Evolutionary conservation across 1,140 invertebrate genomes (phyloP), one percentile per base, ranked within the genome.

Genomic region (Drosophila serrata): DNA sequence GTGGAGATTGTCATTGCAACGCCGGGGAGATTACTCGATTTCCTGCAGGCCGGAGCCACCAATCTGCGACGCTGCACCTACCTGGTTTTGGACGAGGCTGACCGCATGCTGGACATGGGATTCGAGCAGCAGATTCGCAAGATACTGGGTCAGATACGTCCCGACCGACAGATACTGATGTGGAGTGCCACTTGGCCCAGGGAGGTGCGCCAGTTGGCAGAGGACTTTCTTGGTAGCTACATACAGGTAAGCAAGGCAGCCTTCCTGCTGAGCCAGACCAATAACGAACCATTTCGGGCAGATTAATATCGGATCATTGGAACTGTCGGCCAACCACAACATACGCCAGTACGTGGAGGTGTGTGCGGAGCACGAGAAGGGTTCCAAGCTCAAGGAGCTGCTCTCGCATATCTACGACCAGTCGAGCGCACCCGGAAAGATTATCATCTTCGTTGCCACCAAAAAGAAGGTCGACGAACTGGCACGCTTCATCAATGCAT

Each of bases 131-230:
- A 99, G 93, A 99, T 99, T 78, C 95, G 98, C 48, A 99, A 99
- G 93, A 99, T 99, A 82, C 95, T 99, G 72, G 96, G 97, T 90
- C 98, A 99, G 93, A 98, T 99, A 91, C 93, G 98, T 62, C 98
- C 98, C 29, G 98, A 99, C 91, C 94, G 98, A 81, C 98, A 99
- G 93, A 98, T 97, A 17, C 94, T 99, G 8, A 99, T 99, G 98
- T 99, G 98, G 97, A 98, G 97, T 72, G 98, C 98, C 4, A 99
- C 98, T 8, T 99, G 98, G 98, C 98, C 98, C 1, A 99, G 98
- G 91, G 98, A 99, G 94, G 98, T 99, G 1, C 95, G 95, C 60
- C 95, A 95, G 87, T 93, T 99, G 33, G 98, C 98, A 42, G 96
- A 98, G 92, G 98, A 99, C 91, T 99, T 99, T 91, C 94, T 99